Conservation (phyloP, 2,797 vertebrate genomes). For the Anniella stebbinsi region DNA sequence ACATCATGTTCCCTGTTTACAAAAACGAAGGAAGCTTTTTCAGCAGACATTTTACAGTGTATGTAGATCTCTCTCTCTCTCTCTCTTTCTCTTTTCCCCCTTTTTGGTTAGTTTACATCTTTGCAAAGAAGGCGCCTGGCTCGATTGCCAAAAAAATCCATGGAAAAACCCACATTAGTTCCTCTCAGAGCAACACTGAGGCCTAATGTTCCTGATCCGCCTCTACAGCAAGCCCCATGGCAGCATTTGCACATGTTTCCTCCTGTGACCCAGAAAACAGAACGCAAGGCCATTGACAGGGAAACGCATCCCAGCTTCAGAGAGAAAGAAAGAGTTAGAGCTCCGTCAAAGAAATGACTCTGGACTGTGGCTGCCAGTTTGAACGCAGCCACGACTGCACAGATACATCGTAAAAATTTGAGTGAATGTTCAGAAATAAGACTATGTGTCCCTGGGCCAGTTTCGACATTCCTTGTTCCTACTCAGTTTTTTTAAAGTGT, state of each 20-base stretch:
- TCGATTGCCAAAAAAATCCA: not conserved
- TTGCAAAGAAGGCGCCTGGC: not conserved
- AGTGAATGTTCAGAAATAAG: not conserved
- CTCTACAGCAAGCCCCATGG: not conserved
- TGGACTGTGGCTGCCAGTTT: not conserved
- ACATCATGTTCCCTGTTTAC: not conserved
- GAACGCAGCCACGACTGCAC: not conserved
- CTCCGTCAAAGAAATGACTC: not conserved
- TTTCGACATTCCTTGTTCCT: not conserved
- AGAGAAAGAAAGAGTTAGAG: not conserved
- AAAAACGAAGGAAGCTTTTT: not conserved
- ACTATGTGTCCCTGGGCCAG: not conserved
- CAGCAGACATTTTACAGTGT: not conserved
- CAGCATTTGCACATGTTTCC: constrained; percentile 13
- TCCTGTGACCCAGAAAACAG: constrained; percentile 4
- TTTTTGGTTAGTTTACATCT: not conserved
- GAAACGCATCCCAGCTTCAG: not conserved
- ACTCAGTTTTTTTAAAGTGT: not conserved
- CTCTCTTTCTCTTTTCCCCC: too few species aligned
- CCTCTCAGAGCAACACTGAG: not conserved
- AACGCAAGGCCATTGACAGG: not conserved
- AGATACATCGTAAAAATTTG: not conserved
- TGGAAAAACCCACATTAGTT: not conserved
- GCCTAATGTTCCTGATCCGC: not conserved
- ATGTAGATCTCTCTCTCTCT: not conserved